Evolutionary conservation across 2,797 vertebrate species (phyloP).

Genomic region (Vultur gryphus): DNA sequence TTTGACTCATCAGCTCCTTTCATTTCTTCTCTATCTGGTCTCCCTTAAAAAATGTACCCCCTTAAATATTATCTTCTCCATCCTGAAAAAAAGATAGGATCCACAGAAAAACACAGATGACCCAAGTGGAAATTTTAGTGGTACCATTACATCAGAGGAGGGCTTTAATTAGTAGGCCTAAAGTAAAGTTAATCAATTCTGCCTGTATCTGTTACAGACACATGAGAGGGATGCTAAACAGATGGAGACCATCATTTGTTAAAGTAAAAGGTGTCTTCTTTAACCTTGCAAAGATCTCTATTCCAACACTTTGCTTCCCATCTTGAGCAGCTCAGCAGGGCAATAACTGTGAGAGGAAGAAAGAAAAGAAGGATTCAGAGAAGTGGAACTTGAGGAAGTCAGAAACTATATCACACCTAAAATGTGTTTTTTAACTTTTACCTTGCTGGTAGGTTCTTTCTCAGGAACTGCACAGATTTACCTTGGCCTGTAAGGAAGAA

Average conservation of each 20-base stretch:
- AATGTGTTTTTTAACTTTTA: background rate
- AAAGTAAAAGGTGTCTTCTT: slow-evolving; percentile 62
- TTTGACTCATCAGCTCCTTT: background rate
- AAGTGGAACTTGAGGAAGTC: background rate
- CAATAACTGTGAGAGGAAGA: background rate
- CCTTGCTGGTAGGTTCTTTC: background rate
- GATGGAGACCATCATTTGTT: slow-evolving; percentile 33
- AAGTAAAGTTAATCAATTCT: slow-evolving; percentile 69
- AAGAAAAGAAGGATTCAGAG: background rate
- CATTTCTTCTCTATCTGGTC: background rate
- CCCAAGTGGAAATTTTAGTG: slow-evolving; percentile 47
- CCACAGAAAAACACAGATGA: slow-evolving; percentile 30
- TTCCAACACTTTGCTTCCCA: background rate
- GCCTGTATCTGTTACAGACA: slow-evolving; percentile 66
- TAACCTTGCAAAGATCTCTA: slow-evolving; percentile 51
- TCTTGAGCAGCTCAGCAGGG: background rate
- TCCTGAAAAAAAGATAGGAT: background rate
- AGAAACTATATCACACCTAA: background rate
- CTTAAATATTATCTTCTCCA: background rate
- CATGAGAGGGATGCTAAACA: slow-evolving; percentile 56
- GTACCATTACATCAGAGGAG: slow-evolving; percentile 47
- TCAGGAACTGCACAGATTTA: background rate
- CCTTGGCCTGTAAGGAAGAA: background rate
- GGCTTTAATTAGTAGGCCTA: slow-evolving; percentile 64
- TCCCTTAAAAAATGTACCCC: background rate